Percentiles rank a stretch among this genome's conserved stretches.
Evolutionary conservation across 2,888 invertebrate species (phyloP).

Genomic region (Blastobasis adustella): DNA sequence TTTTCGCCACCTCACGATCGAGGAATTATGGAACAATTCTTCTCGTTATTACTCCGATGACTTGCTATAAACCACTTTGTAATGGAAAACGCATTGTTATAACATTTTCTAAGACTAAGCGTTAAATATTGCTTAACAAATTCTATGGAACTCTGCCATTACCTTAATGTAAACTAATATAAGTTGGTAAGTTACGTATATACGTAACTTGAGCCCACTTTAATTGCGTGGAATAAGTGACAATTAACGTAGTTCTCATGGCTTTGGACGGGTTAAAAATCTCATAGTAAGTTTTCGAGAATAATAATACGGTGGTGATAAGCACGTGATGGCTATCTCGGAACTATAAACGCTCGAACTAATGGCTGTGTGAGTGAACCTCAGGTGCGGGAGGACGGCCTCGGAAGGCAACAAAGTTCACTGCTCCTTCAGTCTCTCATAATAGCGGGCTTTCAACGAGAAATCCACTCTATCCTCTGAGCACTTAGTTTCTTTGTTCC

Average conservation of each 20-base stretch:
- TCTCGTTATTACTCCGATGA: slow-evolving; percentile 41
- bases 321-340: slow-evolving; percentile 47
- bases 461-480: slow-evolving; percentile 35
- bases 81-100: slow-evolving; percentile 3
- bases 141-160: no score
- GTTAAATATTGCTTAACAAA: no score
- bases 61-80: slow-evolving; percentile 25
- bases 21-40: slow-evolving; percentile 36
- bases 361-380: slow-evolving; percentile 62
- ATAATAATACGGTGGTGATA: slow-evolving; percentile 34
- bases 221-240: slow-evolving; percentile 4
- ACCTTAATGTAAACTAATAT: no score
- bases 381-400: slow-evolving; percentile 59
- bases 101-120: background rate
- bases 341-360: slow-evolving; percentile 55
- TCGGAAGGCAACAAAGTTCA: slow-evolving; percentile 63
- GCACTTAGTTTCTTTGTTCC: slow-evolving; percentile 20
- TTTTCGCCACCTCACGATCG: slow-evolving; percentile 26
- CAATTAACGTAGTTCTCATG: slow-evolving; percentile 19
- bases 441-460: slow-evolving; percentile 25
- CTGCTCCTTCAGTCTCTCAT: slow-evolving; percentile 51
- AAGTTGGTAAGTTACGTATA: no score
- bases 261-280: slow-evolving; percentile 15
- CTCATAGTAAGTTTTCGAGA: slow-evolving; percentile 10
- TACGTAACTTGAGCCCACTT: no score